Evolutionary conservation across 1,140 invertebrate species (phyloP).

Genomic region (Neelides sp.): DNA sequence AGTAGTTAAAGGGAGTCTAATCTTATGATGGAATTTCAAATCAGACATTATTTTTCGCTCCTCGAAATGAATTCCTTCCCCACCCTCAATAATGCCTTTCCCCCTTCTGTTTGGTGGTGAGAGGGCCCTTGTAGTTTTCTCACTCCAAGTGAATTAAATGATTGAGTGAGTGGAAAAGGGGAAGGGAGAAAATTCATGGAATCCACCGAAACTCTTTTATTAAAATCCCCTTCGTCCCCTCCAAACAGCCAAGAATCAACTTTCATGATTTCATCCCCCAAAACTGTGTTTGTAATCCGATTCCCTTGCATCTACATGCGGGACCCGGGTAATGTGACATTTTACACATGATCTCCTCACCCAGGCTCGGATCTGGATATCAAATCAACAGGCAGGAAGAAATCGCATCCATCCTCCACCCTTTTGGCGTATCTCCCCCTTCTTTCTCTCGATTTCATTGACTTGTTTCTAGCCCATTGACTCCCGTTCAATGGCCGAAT

Average conservation of each 20-base stretch:
- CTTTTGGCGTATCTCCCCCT: no score
- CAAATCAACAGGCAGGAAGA: neutral
- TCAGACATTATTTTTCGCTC: constrained; percentile 20
- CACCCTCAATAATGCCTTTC: constrained; percentile 14
- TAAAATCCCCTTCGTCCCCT: constrained; percentile 2
- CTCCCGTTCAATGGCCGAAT: no score
- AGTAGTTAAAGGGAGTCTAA: neutral
- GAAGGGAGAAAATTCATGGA: neutral
- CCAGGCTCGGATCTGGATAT: neutral
- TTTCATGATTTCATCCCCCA: neutral
- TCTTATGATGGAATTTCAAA: constrained; percentile 19
- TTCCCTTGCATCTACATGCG: neutral
- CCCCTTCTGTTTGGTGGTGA: neutral
- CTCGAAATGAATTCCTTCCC: constrained; percentile 15
- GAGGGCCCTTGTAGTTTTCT: neutral
- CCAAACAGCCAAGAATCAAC: neutral
- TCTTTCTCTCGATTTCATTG: no score
- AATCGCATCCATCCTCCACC: no score
- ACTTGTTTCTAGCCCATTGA: no score
- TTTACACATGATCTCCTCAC: neutral
- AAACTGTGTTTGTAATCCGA: neutral
- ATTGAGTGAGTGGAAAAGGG: neutral
- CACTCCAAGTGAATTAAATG: neutral
- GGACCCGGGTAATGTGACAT: neutral
- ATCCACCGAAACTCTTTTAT: constrained; percentile 6